Base-by-base conservation (phyloP, 2,797 vertebrate genomes). In the Myiotriccus ornatus region DNA sequence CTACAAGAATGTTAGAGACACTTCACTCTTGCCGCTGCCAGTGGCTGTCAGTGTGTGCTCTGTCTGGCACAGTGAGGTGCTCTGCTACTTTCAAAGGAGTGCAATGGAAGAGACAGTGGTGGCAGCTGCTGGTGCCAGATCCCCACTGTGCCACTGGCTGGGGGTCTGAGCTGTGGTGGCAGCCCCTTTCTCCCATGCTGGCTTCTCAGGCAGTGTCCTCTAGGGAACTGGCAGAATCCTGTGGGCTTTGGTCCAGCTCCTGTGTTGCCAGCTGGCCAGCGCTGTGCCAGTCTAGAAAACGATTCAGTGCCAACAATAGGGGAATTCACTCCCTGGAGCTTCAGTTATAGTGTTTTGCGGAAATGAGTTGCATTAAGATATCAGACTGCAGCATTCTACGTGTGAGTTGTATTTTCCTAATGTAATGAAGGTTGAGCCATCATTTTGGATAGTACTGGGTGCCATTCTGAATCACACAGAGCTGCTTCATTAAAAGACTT, bases 201-300 rank as follows among this genome's bases (percentile, higher is more conserved):
- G 32, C 41, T 74, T 68, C 59, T 71, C 43, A 37, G 39, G 30
- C 37, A 55, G 62, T 27, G 64, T 74, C 78, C 56, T 87, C 25
- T 30, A 20, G 71, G 56, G 80, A 88, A 35, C 50, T 62, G 84
- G 79, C 82, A 89, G 68, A 80, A 57, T 86, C 84, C 90, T 86
- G 57, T 91, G 69, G 83, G 86, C 90, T 50, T 23, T 86, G 30
- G 41, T 84, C 93, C 92, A 91, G 76, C 47, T 60, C 47, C 76
- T 9, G 8, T 53, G 43, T 15, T 0, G 0, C 82, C 94, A 96
- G 81, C 75, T 87, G 92, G 92, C 55, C 81, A 59, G 59, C 11
- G 1, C 74, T 21, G 35, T 73, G 70, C 59, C 52, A 70, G 68
- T 79, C 67, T 30, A 67, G 67, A 52, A 64, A 89, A 47, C 0